Evolutionary conservation across 2,888 invertebrate genomes (phyloP), one percentile per base, ranked within the genome.

Genomic region (Epinotia nisella): DNA sequence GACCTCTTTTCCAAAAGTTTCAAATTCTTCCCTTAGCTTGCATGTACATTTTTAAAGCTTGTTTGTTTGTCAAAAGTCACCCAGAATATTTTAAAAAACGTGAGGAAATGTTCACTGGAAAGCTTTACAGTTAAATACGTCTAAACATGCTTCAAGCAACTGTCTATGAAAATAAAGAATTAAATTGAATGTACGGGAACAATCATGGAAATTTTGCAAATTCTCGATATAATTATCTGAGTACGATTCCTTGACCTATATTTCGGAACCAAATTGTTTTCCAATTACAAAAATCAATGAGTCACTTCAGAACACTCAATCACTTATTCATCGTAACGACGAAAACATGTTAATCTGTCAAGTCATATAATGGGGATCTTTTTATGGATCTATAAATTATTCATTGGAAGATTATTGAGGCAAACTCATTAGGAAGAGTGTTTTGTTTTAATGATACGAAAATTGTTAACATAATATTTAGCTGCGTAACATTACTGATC

Each of bases 311-410:
- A 21, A 9, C 11, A 72, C 78, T 66, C 62, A 53, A 65, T 71
- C 1, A 77, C 76, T 75, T 62, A 71, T 55, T 76, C 60, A 19
- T 70, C 56, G 7, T 59, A 58, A 61, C 68, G 68, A 67, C 35
- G 35, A 55, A 65, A 65, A 51, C 41, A 49, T 51, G 58, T 72
- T 65, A 60, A 66, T 55, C 49, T 72, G 10, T 60, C 56, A 65
- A 29, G 70, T 70, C 55, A 65, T 69, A 65, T 15, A 55, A 72
- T 66, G 39, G 51, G 19, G 21, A 11, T 10, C 3, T 29, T 69
- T 56, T 45, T 59, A 58, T 55, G 71, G 71, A 45, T 55, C 17
- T 35, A 53, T 65, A 39, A 53, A 65, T 65, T 65, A 65, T 55
- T 65, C 53, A 55, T 53, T 29, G 5, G 21, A 35, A 45, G 17